Base-by-base conservation (phyloP, 2,888 invertebrate genomes). In the Synergus gifuensis region DNA sequence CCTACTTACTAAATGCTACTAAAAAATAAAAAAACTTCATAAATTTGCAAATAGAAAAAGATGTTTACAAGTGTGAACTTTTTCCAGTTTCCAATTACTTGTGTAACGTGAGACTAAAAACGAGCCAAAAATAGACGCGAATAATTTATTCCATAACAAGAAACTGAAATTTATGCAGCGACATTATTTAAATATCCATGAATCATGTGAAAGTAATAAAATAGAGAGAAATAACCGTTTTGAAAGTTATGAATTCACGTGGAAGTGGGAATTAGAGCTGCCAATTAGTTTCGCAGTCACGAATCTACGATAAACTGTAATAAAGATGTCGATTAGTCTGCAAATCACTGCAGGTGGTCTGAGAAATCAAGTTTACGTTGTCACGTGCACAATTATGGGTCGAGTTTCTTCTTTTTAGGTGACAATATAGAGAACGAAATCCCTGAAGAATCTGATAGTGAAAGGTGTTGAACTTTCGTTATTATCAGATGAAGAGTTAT, bases 371-470 rank as follows among this genome's bases (percentile, higher is more conserved):
- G 66, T 66, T 66, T 66, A 66, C 44, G 18, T 66, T 44, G 66
- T 66, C 66, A 44, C 66, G 42, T 66, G 66, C 66, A 66, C 11
- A 69, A 73, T 73, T 54, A 73, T 73, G 49, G 54, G n/a, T 54
- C 54, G 73, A 73, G 73, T 73, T 54, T 36, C 36, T 73, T 54
- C 54, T 54, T 73, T 73, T 73, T 40, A 73, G 54, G 40, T n/a
- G 36, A n/a, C 16, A 54, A 11, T n/a, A 54, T 73, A 54, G 36
- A n/a, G 5, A 54, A 73, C 16, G 54, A 36, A 40, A 73, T n/a
- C 11, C 36, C n/a, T 54, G 5, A 12, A 3, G 11, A 18, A 22
- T 46, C 16, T 46, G 54, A 58, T 58, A 58, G 40, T 46, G 49
- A 69, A 69, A 69, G 36, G 69, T 69, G 28, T 69, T 69, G 28